Evolutionary conservation across 2,797 vertebrate species (phyloP).

Genomic region (Liasis olivaceus): DNA sequence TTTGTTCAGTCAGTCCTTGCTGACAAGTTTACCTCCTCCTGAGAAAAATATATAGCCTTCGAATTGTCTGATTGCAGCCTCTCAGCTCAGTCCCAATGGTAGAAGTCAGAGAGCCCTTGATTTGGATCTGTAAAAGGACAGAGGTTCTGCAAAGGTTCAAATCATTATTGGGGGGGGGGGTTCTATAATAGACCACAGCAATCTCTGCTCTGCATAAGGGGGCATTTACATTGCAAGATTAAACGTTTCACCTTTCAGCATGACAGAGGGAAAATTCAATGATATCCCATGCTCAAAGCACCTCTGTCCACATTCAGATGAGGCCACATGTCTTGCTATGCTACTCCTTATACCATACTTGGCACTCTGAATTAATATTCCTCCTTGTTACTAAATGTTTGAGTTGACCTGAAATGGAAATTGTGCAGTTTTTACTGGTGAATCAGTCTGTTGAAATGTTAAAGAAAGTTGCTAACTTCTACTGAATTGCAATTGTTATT

Average conservation of each 20-base stretch:
- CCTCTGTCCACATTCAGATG: not conserved
- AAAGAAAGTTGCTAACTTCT: not conserved
- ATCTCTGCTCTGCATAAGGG: not conserved
- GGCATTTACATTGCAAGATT: not conserved
- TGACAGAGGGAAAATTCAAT: not conserved
- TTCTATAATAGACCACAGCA: not conserved
- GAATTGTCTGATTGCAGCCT: not conserved
- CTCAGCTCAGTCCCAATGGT: not conserved
- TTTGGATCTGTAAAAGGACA: not conserved
- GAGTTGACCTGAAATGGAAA: not conserved
- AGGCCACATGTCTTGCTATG: not conserved
- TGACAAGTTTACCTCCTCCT: not conserved
- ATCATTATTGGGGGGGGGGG: not conserved
- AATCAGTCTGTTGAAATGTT: not conserved
- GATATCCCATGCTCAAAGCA: not conserved
- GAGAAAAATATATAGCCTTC: not conserved
- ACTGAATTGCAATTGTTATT: not conserved
- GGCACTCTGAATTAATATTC: not conserved
- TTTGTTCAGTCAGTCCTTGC: not conserved
- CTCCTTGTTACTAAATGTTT: not conserved
- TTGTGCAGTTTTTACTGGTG: not conserved
- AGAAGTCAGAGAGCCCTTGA: not conserved
- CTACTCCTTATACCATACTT: not conserved
- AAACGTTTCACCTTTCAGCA: not conserved
- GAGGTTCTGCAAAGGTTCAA: not conserved